Evolutionary conservation across 2,113 vertebrate species (phyloP).

Genomic region (Dryoscopus gambensis): DNA sequence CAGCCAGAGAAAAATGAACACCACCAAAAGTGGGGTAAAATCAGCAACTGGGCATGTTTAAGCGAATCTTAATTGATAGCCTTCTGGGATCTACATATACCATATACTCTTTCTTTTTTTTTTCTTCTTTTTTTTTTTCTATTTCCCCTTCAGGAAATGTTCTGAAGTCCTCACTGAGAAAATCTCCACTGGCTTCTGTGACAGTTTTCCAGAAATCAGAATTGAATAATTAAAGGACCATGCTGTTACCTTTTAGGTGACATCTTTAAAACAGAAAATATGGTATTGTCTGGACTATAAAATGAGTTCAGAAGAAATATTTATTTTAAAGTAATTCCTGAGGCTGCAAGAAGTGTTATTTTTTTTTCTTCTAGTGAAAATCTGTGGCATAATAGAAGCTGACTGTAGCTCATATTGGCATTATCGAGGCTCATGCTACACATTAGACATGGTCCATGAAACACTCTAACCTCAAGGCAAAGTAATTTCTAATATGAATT

Average conservation of each 20-base stretch:
- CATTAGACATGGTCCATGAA: slow-evolving; percentile 43
- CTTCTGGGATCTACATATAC: neutral
- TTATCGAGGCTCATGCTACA: neutral
- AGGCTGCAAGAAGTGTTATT: neutral
- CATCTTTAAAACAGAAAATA: neutral
- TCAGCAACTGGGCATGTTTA: neutral
- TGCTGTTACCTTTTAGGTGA: neutral
- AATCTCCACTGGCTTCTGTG: neutral
- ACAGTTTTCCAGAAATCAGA: neutral
- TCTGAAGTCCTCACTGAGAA: neutral
- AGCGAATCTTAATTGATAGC: neutral
- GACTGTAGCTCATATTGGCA: neutral
- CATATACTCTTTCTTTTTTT: too few species aligned
- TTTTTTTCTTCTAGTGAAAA: neutral
- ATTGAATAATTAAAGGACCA: neutral
- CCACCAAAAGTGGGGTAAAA: neutral
- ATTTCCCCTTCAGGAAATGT: neutral
- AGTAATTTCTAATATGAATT: slow-evolving; percentile 4
- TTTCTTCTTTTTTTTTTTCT: too few species aligned
- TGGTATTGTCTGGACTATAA: neutral
- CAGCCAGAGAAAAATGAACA: neutral
- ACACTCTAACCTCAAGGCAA: slow-evolving; percentile 19
- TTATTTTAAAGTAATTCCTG: neutral
- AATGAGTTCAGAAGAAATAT: neutral
- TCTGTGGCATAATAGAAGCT: neutral